Percentiles rank a stretch among this genome's conserved stretches.
These are phyloP conservation scores for Nasonia oneida DNA, from an alignment of 2,888 invertebrate genomes.

Conservation along the genomic window DNA sequence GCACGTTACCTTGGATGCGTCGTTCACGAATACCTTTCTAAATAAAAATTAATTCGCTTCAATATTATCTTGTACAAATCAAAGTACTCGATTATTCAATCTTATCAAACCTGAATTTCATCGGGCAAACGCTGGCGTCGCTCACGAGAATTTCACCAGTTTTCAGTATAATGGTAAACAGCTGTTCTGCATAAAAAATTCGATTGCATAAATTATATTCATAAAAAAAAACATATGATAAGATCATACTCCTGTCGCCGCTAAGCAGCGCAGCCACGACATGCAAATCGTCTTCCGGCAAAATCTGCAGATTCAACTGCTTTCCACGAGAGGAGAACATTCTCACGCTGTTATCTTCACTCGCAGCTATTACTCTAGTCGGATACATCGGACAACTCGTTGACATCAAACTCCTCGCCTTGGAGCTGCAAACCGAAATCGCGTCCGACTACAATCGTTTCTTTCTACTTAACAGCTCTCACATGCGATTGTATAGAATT, in stretches of 20 bases:
- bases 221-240: neutral
- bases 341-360: constrained; percentile 66
- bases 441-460: no score
- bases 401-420: constrained; percentile 61
- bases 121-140: constrained; percentile 63
- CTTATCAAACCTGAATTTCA: constrained; percentile 63
- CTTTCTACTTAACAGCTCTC: neutral
- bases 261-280: constrained; percentile 64
- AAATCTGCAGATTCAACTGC: constrained; percentile 67
- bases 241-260: constrained; percentile 64
- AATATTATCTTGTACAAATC: neutral
- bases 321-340: constrained; percentile 65
- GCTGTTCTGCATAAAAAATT: constrained; percentile 61
- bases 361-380: constrained; percentile 64
- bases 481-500: neutral
- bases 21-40: constrained; percentile 67
- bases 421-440: constrained; percentile 56
- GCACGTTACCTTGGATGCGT: constrained; percentile 65
- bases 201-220: neutral
- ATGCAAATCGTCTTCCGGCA: constrained; percentile 60
- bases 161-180: constrained; percentile 65
- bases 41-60: neutral
- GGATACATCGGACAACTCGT: constrained; percentile 66
- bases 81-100: no score
- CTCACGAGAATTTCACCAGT: constrained; percentile 67